phyloP scores from a whole-genome alignment of 1,140 invertebrate genomes.

The Dolichoris vasculosae region DNA sequence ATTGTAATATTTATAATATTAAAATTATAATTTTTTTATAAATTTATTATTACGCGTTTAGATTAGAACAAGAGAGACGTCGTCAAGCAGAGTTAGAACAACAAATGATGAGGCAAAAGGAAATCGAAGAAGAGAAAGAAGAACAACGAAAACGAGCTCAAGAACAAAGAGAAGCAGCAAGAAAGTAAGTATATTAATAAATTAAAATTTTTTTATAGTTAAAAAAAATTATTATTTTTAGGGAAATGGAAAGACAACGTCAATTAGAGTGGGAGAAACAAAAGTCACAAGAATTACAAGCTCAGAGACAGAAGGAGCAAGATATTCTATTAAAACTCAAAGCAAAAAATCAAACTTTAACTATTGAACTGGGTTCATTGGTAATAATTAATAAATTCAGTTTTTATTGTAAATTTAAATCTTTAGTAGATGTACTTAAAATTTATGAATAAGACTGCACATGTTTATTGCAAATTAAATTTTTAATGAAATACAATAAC shows the following conservation, averaged over 20 bases:
- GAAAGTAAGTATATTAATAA: constrained; percentile 73
- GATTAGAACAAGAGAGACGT: constrained; percentile 79
- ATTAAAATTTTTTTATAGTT: constrained; percentile 56
- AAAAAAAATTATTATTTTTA: constrained; percentile 58
- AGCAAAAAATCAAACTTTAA: constrained; percentile 90
- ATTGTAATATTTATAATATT: neutral
- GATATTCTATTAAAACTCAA: constrained; percentile 92
- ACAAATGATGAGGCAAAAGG: constrained; percentile 88
- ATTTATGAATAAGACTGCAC: neutral
- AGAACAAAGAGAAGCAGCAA: constrained; percentile 87
- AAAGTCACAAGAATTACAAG: constrained; percentile 88
- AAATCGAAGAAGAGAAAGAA: constrained; percentile 83
- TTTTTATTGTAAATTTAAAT: neutral
- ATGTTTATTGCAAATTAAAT: neutral
- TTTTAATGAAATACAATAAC: neutral
- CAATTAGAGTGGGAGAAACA: constrained; percentile 98
- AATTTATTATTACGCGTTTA: constrained; percentile 48
- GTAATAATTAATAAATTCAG: constrained; percentile 63
- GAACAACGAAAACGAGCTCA: constrained; percentile 83
- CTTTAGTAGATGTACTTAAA: neutral
- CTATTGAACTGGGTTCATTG: constrained; percentile 86
- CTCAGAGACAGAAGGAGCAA: constrained; percentile 90
- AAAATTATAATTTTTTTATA: neutral
- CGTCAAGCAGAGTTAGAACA: constrained; percentile 82
- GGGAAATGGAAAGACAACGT: constrained; percentile 95